phyloP scores from a whole-genome alignment of 2,888 invertebrate species.

The Hirtodrosophila trivittata region DNA sequence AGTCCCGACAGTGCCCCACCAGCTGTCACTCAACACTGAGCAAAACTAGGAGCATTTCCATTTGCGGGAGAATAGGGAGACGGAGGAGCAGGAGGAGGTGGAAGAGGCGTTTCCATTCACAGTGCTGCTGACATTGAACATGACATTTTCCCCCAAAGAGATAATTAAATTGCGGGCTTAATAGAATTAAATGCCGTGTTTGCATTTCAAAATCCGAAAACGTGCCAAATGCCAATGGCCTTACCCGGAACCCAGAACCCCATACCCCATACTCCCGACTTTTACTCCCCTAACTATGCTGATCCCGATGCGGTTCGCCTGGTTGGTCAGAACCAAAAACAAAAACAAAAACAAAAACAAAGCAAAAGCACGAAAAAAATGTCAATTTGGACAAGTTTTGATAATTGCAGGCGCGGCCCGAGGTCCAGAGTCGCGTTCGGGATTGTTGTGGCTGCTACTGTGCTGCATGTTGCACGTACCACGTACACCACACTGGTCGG shows the following conservation, averaged over 20 bases:
- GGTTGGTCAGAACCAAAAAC: constrained; percentile 32
- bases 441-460: constrained; percentile 64
- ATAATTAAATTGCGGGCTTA: constrained; percentile 78
- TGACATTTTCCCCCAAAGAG: constrained; percentile 72
- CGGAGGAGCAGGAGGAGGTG: not conserved
- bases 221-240: constrained; percentile 68
- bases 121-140: constrained; percentile 73
- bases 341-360: constrained; percentile 13
- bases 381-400: constrained; percentile 79
- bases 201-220: constrained; percentile 77
- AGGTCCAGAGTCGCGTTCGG: constrained; percentile 44
- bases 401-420: constrained; percentile 69
- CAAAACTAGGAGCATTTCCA: not conserved
- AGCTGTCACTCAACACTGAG: not conserved
- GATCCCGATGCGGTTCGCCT: constrained; percentile 38
- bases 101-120: constrained; percentile 10
- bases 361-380: constrained; percentile 50
- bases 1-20: not conserved
- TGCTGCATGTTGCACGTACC: constrained; percentile 68
- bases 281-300: constrained; percentile 16
- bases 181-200: constrained; percentile 80
- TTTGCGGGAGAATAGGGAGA: not conserved
- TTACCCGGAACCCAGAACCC: not conserved
- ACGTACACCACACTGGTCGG: constrained; percentile 22
- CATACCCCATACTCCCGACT: not conserved